Conservation (phyloP, 1,140 invertebrate genomes). For the Ceratina australensis region DNA sequence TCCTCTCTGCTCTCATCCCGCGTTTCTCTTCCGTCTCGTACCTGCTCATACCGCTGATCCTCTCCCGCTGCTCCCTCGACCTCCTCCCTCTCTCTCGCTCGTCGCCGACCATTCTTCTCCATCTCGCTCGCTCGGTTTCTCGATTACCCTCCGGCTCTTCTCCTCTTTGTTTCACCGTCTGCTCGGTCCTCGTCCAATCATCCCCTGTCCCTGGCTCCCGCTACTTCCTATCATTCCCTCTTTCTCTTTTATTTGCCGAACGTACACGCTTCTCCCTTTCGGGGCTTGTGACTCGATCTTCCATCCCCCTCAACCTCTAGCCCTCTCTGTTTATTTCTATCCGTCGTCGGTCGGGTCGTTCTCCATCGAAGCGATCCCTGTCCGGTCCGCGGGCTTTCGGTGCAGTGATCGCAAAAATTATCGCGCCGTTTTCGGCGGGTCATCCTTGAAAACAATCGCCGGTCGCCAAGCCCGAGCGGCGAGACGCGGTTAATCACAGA, state of each 20-base stretch:
- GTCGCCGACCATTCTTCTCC: conserved; percentile 10
- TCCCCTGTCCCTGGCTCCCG: neutral
- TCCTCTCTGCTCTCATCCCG: conserved; percentile 18
- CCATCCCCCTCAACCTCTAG: neutral
- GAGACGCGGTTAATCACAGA: conserved; percentile 59
- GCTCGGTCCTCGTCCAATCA: conserved; percentile 19
- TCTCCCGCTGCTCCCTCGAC: conserved; percentile 7
- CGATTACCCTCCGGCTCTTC: conserved; percentile 21
- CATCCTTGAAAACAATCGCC: conserved; percentile 53
- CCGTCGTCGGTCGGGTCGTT: neutral
- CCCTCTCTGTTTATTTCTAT: conserved; percentile 27
- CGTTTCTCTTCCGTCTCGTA: neutral
- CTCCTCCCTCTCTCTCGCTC: neutral
- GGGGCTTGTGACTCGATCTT: neutral
- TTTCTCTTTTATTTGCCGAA: conserved; percentile 4
- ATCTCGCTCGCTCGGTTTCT: conserved; percentile 30
- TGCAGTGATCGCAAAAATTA: conserved; percentile 70
- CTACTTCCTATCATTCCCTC: neutral
- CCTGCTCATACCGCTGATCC: too few species aligned
- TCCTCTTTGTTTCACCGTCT: conserved; percentile 38
- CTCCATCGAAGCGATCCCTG: conserved; percentile 23
- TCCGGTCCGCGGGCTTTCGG: conserved; percentile 22
- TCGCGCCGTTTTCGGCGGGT: conserved; percentile 43
- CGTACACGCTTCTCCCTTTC: neutral
- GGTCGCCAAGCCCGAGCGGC: conserved; percentile 35